Percentiles rank a stretch among this genome's conserved stretches.
Conservation (phyloP, 2,888 invertebrate genomes). For the Harpagoxenus sublaevis region DNA sequence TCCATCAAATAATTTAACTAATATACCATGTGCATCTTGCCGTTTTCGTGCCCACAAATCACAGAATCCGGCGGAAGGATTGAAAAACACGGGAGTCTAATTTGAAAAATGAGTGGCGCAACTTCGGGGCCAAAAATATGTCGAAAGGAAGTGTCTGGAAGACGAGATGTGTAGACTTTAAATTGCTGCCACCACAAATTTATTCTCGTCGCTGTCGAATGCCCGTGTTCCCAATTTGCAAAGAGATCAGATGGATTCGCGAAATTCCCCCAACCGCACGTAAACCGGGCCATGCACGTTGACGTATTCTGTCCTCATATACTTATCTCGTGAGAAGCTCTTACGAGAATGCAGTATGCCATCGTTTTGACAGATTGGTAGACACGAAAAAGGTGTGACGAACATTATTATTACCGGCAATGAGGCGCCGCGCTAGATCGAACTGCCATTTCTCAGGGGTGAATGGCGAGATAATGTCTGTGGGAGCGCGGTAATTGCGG, state of each 20-base stretch:
- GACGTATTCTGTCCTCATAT: background rate
- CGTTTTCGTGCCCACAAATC: background rate
- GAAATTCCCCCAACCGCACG: background rate
- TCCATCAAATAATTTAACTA: background rate
- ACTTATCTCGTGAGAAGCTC: slow-evolving; percentile 26
- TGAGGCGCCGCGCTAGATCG: background rate
- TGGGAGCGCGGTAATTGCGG: slow-evolving; percentile 40
- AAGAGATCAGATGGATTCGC: background rate
- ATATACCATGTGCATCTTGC: background rate
- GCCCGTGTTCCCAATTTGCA: slow-evolving; percentile 33
- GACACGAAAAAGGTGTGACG: slow-evolving; percentile 24
- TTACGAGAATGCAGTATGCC: slow-evolving; percentile 5
- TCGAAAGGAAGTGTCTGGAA: slow-evolving; percentile 62
- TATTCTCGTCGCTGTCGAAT: slow-evolving; percentile 61
- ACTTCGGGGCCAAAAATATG: slow-evolving; percentile 66
- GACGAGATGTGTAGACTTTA: slow-evolving; percentile 50
- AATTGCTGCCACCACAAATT: slow-evolving; percentile 57
- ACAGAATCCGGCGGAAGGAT: background rate
- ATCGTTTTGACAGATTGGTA: slow-evolving; percentile 19
- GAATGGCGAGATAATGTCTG: slow-evolving; percentile 27
- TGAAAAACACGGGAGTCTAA: slow-evolving; percentile 56
- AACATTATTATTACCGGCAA: slow-evolving; percentile 14
- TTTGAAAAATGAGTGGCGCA: slow-evolving; percentile 65
- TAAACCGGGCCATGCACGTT: slow-evolving; percentile 1
- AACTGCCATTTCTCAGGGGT: slow-evolving; percentile 26